Percentiles rank a stretch among this genome's conserved stretches.
phyloP scores from a whole-genome alignment of 2,888 invertebrate genomes.

The Lepidonotus clava region DNA sequence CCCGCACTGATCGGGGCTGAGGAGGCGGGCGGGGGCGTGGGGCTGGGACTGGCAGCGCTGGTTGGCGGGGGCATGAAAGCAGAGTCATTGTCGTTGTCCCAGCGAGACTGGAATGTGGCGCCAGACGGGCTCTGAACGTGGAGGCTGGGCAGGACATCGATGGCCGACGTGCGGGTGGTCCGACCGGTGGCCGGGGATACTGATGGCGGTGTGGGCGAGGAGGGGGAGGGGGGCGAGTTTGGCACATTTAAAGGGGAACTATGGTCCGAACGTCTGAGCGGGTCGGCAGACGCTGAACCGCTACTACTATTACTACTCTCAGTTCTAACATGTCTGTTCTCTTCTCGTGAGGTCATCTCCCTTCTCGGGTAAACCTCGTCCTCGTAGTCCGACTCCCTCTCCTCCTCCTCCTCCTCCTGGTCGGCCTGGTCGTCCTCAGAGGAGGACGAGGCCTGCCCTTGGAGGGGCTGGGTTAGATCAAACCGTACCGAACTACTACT shows the following conservation, averaged over 20 bases:
- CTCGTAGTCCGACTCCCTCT: no score
- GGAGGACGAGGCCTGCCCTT: background rate
- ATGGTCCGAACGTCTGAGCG: no score
- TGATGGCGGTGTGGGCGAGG: background rate
- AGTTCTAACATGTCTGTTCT: no score
- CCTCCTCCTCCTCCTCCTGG: no score
- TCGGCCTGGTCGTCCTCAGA: background rate
- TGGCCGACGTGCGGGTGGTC: background rate
- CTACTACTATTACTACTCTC: no score
- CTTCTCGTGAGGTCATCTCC: no score
- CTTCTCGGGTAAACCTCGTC: no score
- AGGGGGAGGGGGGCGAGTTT: background rate
- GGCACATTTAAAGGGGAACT: background rate
- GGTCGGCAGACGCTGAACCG: no score
- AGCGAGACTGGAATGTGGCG: background rate
- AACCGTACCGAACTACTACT: slow-evolving; percentile 2
- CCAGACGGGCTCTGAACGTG: background rate
- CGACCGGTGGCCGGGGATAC: background rate
- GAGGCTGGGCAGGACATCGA: background rate
- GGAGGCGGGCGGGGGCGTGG: background rate
- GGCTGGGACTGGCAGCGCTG: background rate
- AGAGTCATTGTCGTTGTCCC: background rate
- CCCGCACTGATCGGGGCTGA: slow-evolving; percentile 3
- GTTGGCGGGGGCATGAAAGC: background rate
- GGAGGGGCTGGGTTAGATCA: background rate